phyloP scores from a whole-genome alignment of 2,888 invertebrate genomes.

The Argynnis bischoffii region DNA sequence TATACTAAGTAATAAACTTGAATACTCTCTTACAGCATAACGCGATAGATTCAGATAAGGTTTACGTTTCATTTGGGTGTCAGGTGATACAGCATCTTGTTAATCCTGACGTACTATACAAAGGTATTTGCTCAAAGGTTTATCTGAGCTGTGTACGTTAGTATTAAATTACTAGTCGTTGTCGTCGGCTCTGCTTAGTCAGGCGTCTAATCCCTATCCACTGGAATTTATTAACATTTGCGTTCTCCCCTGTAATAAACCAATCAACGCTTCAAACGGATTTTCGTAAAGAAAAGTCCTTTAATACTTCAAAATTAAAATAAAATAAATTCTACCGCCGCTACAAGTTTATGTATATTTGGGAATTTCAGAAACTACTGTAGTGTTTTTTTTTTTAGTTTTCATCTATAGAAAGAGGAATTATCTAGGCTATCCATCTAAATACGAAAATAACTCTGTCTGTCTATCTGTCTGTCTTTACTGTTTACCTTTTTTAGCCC shows the following conservation, averaged over 20 bases:
- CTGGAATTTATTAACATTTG: slow-evolving; percentile 23
- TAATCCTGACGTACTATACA: slow-evolving; percentile 18
- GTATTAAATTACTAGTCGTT: slow-evolving; percentile 36
- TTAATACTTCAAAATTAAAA: no score
- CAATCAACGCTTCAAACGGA: no score
- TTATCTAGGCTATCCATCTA: no score
- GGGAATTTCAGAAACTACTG: no score
- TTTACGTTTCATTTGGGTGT: slow-evolving; percentile 26
- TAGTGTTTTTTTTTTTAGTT: no score
- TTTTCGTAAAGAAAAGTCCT: no score
- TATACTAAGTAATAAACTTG: slow-evolving; percentile 11
- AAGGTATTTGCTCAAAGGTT: slow-evolving; percentile 28
- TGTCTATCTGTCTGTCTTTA: no score
- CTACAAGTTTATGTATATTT: no score
- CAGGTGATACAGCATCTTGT: slow-evolving; percentile 27
- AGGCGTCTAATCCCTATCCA: slow-evolving; percentile 29
- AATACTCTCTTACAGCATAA: not conserved
- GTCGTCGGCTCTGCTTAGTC: slow-evolving; percentile 30
- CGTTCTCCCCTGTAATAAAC: slow-evolving; percentile 5
- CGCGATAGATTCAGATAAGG: slow-evolving; percentile 3
- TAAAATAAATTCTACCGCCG: no score
- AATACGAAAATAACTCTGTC: no score
- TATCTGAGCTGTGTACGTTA: slow-evolving; percentile 26
- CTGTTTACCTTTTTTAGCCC: no score
- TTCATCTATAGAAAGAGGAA: no score